Evolutionary conservation across 1,140 invertebrate species (phyloP), one percentile per base, ranked within the genome.

Genomic region (Maconellicoccus hirsutus): DNA sequence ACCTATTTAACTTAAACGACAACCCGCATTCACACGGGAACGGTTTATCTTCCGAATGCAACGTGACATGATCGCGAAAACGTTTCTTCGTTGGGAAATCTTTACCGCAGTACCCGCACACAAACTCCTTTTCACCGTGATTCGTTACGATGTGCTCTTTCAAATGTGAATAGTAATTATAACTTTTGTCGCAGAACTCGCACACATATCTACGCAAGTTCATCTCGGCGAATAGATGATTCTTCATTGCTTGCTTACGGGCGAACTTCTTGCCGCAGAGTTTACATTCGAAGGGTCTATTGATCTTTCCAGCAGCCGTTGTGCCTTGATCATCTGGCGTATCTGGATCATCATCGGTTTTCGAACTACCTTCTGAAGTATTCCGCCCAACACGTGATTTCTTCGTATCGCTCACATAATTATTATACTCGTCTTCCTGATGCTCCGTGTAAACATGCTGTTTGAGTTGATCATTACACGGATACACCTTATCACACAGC

Each of bases 171-270:
- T 70, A 38, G 10, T 70, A 70, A 14, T 70, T 29, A 19, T 70
- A 72, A 0, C 69, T 59, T 52, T 72, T 72, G 21, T 71, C 70
- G 10, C 72, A 72, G n/a, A 72, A 59, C 26, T 72, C 72, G 12
- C 72, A 72, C 1, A 52, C 70, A 6, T 66, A 70, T 3, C 70
- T 21, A 16, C 70, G 70, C 7, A 61, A n/a, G 0, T 59, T 70
- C 14, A 72, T 61, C 21, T 72, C 69, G 6, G 70, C 70, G 19
- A 63, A 70, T 23, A 70, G 33, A 52, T 98, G 94, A 77, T 97
- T 96, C 80, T 93, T 96, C 0, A 98, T 83, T 78, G 97, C 97
- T 0, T 91, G 93, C 78, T 96, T 96, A 21, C 97, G 82, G 0
- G 93, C 93, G 77, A 98, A 98, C 0, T 90, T 87, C 80, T 96